Conservation (phyloP, 2,888 invertebrate genomes). For the Eremobia ochroleuca region DNA sequence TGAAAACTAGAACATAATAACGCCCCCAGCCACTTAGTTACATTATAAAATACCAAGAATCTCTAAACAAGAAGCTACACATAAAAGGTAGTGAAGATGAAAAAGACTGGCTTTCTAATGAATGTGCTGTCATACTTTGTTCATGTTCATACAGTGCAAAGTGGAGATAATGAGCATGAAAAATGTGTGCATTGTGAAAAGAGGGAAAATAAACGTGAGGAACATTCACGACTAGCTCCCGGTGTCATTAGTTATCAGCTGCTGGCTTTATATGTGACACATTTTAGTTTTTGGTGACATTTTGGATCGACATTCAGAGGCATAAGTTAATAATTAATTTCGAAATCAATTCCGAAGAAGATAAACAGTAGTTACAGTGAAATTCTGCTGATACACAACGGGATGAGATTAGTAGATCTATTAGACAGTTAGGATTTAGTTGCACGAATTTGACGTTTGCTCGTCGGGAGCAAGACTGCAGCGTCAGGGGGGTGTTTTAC, state of each 20-base stretch:
- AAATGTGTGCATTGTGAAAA: constrained; percentile 47
- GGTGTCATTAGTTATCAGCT: background rate
- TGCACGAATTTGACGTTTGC: constrained; percentile 28
- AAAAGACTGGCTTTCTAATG: constrained; percentile 44
- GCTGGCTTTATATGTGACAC: background rate
- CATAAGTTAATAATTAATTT: no score
- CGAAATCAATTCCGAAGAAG: background rate
- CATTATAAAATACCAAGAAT: constrained; percentile 22
- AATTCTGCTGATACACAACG: constrained; percentile 3
- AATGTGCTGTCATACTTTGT: constrained; percentile 52
- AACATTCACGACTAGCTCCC: constrained; percentile 24
- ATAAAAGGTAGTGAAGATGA: constrained; percentile 28
- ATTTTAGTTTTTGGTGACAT: background rate
- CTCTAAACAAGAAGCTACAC: constrained; percentile 20
- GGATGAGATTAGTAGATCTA: constrained; percentile 33
- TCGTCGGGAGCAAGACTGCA: constrained; percentile 24
- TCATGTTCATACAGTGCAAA: constrained; percentile 51
- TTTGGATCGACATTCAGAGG: constrained; percentile 5
- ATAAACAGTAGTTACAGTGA: constrained; percentile 2
- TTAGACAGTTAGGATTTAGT: constrained; percentile 12
- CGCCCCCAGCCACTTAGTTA: background rate
- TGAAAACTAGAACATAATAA: constrained; percentile 9
- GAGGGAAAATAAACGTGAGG: constrained; percentile 24
- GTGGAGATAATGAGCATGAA: constrained; percentile 58
- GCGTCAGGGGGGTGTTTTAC: constrained; percentile 37